A percentile compares a stretch with the other conserved stretches of the same genome.
Conservation (phyloP, 2,113 vertebrate genomes). For the Phalacrocorax pelagicus region DNA sequence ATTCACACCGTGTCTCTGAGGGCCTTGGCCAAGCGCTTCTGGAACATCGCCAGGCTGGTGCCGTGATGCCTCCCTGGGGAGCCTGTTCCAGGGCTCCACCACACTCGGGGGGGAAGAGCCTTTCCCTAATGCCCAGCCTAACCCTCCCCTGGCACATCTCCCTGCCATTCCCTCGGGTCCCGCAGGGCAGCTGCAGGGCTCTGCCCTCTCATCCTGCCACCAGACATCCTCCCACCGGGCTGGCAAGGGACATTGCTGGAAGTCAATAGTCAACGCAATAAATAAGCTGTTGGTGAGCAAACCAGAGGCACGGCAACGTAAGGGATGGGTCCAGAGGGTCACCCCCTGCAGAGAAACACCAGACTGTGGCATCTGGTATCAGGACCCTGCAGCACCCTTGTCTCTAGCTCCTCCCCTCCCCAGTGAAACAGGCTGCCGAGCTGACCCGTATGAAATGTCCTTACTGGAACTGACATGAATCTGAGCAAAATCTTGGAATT, state of each 20-base stretch:
- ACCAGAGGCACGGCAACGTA: not conserved
- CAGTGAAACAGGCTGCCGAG: not conserved
- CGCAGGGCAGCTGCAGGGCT: not conserved
- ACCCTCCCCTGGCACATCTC: too few relatives aligned
- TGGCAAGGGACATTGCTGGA: fast-evolving
- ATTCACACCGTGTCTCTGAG: too few relatives aligned
- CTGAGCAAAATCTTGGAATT: not conserved
- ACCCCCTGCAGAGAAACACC: not conserved
- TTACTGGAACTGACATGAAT: not conserved
- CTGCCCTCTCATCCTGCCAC: not conserved
- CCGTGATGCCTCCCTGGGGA: too few relatives aligned
- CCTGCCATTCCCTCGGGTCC: too few relatives aligned
- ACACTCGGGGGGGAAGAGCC: too few relatives aligned
- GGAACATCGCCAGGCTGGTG: too few relatives aligned
- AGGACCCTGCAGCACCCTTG: not conserved
- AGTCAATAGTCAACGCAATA: not conserved
- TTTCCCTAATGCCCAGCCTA: too few relatives aligned
- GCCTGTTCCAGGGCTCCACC: too few relatives aligned
- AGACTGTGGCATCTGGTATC: not conserved
- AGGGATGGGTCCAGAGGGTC: not conserved
- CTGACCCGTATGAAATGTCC: not conserved
- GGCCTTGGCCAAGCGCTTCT: too few relatives aligned
- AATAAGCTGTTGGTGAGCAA: not conserved
- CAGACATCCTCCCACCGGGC: not conserved
- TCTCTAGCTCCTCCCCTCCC: not conserved